Percentiles rank a stretch among this genome's conserved stretches.
phyloP scores from a whole-genome alignment of 2,113 vertebrate genomes.

The Hydrolagus affinis region DNA sequence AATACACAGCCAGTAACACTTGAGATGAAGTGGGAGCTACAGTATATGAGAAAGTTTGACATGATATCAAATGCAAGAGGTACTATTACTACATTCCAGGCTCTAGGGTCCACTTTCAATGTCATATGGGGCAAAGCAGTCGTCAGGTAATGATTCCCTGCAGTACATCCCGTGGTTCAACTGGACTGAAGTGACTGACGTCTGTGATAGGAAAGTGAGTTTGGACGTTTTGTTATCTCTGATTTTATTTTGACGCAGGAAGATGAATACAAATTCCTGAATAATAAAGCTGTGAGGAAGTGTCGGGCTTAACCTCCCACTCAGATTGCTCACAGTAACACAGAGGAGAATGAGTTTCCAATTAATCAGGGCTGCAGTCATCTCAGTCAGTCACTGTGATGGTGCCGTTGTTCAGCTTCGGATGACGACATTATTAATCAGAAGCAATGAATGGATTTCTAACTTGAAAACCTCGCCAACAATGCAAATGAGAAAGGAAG shows the following conservation, averaged over 20 bases:
- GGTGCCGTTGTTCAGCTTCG: not conserved
- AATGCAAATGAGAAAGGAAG: not conserved
- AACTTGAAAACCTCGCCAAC: not conserved
- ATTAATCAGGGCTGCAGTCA: not conserved
- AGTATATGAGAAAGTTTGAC: no score
- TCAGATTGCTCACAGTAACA: not conserved
- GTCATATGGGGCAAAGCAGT: not conserved
- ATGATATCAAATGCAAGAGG: no score
- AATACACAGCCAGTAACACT: no score
- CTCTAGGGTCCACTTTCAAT: no score
- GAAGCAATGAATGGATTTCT: no score
- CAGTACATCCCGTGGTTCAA: not conserved
- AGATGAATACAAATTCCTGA: not conserved
- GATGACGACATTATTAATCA: not conserved
- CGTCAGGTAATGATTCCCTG: not conserved
- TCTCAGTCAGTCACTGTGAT: not conserved
- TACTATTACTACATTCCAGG: no score
- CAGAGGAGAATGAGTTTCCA: not conserved
- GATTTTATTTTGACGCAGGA: not conserved
- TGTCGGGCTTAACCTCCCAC: not conserved
- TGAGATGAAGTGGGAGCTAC: no score
- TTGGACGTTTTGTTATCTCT: not conserved
- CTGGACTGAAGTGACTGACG: not conserved
- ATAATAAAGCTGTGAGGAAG: not conserved
- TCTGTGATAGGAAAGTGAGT: not conserved